Evolutionary conservation across 2,888 invertebrate species (phyloP).

Genomic region (Dichetophora obliterata): DNA sequence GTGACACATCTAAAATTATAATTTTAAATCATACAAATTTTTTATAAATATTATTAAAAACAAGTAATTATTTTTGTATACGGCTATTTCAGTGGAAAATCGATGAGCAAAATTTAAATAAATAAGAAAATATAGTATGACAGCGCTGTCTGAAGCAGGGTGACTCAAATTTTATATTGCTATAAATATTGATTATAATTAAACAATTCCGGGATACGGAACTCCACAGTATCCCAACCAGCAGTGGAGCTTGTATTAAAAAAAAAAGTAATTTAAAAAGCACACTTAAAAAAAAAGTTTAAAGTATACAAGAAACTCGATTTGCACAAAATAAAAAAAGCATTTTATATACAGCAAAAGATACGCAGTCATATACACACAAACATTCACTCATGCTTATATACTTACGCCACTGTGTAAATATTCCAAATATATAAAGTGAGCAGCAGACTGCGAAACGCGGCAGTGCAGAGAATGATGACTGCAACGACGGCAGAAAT

Average conservation of each 20-base stretch:
- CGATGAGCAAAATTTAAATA: conserved; percentile 1
- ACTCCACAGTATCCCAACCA: neutral
- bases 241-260: neutral
- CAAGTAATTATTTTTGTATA: too few relatives aligned
- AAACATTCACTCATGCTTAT: neutral
- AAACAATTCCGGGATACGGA: neutral
- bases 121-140: conserved; percentile 36
- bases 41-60: too few relatives aligned
- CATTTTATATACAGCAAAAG: neutral
- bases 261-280: conserved; percentile 14
- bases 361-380: neutral
- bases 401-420: conserved; percentile 25
- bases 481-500: neutral
- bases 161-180: conserved; percentile 5
- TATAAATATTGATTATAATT: neutral
- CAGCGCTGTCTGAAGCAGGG: conserved; percentile 42
- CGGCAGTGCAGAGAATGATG: neutral
- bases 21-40: too few relatives aligned
- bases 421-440: conserved; percentile 20
- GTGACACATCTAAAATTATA: too few relatives aligned
- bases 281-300: conserved; percentile 1
- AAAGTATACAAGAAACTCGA: conserved; percentile 20
- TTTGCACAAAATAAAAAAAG: neutral
- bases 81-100: neutral
- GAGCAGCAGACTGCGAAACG: neutral